Conservation (phyloP, 2,797 vertebrate genomes). For the Masticophis lateralis region DNA sequence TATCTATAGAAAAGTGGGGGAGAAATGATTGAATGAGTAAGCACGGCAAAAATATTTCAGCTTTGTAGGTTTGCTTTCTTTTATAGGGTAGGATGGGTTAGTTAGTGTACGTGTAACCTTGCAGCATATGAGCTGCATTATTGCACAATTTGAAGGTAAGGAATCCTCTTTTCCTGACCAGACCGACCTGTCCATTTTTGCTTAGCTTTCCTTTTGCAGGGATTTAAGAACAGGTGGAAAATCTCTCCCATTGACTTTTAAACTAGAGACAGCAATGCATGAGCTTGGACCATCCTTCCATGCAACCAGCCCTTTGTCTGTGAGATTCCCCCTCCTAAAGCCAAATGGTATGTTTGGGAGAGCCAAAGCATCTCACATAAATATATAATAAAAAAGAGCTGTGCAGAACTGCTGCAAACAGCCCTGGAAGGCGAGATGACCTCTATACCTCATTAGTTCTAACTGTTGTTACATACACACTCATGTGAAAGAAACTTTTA, state of each 20-base stretch:
- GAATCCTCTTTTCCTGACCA: neutral
- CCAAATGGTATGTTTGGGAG: neutral
- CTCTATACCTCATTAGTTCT: neutral
- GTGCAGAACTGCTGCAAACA: neutral
- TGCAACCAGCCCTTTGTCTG: neutral
- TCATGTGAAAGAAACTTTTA: neutral
- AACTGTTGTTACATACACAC: neutral
- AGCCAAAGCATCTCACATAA: neutral
- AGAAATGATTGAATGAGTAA: neutral
- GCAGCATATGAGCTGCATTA: neutral
- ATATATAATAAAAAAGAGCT: neutral
- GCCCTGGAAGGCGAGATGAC: neutral
- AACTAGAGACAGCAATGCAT: neutral
- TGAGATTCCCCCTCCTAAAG: neutral
- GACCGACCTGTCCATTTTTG: neutral
- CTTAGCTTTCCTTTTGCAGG: neutral
- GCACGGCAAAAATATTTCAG: neutral
- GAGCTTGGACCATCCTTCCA: neutral
- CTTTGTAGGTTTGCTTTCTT: neutral
- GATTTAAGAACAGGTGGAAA: neutral
- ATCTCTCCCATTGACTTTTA: neutral
- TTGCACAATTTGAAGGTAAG: neutral
- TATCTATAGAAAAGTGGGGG: neutral
- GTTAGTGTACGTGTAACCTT: neutral
- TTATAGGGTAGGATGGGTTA: neutral